Percentiles rank a stretch among this genome's conserved stretches.
Evolutionary conservation across 2,113 vertebrate species (phyloP).

Genomic region (Rhynchopsitta pachyrhyncha): DNA sequence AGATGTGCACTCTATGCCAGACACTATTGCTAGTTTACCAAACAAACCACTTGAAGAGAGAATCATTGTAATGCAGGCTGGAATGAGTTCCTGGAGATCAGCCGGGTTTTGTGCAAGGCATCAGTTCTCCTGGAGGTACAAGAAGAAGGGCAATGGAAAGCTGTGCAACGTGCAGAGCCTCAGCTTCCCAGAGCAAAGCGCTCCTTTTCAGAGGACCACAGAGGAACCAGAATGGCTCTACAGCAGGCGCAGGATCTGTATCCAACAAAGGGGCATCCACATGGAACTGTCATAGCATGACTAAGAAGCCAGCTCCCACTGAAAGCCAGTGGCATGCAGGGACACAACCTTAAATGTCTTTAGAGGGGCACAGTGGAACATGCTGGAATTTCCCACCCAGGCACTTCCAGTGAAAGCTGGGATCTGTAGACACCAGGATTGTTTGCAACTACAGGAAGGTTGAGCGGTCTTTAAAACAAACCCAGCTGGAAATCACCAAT

Average conservation of each 20-base stretch:
- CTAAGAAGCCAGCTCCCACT: not conserved
- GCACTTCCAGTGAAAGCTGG: not conserved
- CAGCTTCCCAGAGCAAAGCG: not conserved
- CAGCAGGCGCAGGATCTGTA: not conserved
- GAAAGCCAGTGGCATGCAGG: not conserved
- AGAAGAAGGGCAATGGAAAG: not conserved
- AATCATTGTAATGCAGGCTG: not conserved
- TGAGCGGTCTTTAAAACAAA: not conserved
- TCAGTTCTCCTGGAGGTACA: accelerated
- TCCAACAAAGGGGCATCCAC: not conserved
- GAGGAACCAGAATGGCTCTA: not conserved
- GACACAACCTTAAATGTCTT: not conserved
- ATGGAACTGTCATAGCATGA: not conserved
- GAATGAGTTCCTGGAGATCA: not conserved
- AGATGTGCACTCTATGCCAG: not conserved
- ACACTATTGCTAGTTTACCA: not conserved
- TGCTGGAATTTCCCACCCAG: not conserved
- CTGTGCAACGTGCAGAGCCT: accelerated
- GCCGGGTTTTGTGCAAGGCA: not conserved
- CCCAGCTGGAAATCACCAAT: not conserved
- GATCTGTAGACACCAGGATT: not conserved
- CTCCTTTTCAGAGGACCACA: not conserved
- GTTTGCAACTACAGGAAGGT: not conserved
- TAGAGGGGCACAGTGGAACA: not conserved
- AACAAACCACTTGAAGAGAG: not conserved